Percentiles rank a stretch among this genome's conserved stretches.
phyloP scores from a whole-genome alignment of 2,888 invertebrate genomes.

The Priocnemis perturbator region DNA sequence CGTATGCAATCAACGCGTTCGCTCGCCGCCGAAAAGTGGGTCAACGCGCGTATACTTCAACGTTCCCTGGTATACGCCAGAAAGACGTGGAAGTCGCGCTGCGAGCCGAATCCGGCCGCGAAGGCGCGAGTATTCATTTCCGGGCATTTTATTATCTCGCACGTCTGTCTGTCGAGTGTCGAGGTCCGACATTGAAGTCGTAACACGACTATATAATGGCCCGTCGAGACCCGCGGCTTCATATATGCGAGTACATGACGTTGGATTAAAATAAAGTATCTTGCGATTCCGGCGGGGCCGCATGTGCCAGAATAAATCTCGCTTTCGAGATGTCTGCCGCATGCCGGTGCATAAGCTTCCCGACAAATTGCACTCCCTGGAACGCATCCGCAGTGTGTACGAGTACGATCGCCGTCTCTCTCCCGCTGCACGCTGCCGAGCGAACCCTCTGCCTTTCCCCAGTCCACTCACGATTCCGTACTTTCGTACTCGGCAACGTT shows the following conservation, averaged over 20 bases:
- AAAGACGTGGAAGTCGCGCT: too few relatives aligned
- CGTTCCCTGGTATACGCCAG: too few relatives aligned
- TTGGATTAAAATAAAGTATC: constrained; percentile 58
- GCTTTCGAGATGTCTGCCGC: constrained; percentile 68
- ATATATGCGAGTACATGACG: constrained; percentile 55
- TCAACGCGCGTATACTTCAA: too few relatives aligned
- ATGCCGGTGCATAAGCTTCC: constrained; percentile 70
- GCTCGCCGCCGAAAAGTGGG: too few relatives aligned
- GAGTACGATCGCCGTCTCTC: constrained; percentile 15
- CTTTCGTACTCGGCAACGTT: not conserved
- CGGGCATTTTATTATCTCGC: too few relatives aligned
- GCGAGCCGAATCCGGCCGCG: too few relatives aligned
- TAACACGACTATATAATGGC: too few relatives aligned
- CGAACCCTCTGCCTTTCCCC: too few relatives aligned
- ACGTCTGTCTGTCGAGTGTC: too few relatives aligned
- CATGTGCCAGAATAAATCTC: constrained; percentile 67
- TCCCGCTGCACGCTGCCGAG: not conserved
- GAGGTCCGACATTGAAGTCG: too few relatives aligned
- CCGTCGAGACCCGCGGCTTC: constrained; percentile 16
- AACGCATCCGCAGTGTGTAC: constrained; percentile 24
- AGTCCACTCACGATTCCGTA: not conserved
- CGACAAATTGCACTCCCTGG: constrained; percentile 52
- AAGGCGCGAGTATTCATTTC: too few relatives aligned
- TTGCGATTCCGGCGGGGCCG: constrained; percentile 50
- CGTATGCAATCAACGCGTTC: too few relatives aligned